phyloP scores from a whole-genome alignment of 2,888 invertebrate species.

The Mantis religiosa region DNA sequence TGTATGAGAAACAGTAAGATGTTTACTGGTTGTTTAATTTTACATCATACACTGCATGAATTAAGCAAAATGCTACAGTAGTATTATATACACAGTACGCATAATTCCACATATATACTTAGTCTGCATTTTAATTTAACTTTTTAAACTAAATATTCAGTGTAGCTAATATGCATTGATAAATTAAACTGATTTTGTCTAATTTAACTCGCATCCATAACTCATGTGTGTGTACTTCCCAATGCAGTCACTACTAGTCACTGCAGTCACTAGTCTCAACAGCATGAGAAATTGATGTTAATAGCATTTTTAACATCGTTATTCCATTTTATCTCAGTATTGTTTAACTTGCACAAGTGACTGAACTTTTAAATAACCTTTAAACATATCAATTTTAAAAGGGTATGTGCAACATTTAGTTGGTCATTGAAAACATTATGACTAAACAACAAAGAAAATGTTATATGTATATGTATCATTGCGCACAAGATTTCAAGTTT shows the following conservation, averaged over 20 bases:
- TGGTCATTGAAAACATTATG: background rate
- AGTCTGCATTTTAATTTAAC: background rate
- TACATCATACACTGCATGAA: too few species aligned
- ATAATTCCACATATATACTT: background rate
- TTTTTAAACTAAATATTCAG: background rate
- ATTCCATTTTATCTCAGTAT: background rate
- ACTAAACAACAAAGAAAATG: background rate
- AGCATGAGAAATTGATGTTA: background rate
- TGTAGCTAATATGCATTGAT: background rate
- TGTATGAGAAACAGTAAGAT: too few species aligned
- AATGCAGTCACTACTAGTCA: background rate
- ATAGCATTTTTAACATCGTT: background rate
- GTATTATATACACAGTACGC: background rate
- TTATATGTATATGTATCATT: background rate
- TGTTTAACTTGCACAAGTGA: background rate
- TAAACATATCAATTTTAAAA: background rate
- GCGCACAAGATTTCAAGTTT: background rate
- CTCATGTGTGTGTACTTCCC: background rate
- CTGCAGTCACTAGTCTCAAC: background rate
- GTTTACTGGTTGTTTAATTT: too few species aligned
- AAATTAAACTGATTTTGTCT: background rate
- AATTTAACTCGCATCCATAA: background rate
- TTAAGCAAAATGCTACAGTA: background rate
- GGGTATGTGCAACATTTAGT: background rate
- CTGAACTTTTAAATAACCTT: background rate